Evolutionary conservation across 2,888 invertebrate species (phyloP).

Genomic region (Caenorhabditis sp.): DNA sequence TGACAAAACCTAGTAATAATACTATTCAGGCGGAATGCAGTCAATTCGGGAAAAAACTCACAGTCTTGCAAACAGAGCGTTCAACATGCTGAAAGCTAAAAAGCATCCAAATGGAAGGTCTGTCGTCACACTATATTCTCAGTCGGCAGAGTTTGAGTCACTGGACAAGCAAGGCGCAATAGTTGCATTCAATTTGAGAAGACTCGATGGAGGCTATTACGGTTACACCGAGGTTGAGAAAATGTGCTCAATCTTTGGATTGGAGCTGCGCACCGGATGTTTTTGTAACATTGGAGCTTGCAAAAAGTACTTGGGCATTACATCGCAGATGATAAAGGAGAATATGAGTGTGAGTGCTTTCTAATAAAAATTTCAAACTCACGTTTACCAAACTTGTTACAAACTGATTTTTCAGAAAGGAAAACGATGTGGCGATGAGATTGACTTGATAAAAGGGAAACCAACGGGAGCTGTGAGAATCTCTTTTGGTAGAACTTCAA

Average conservation of each 20-base stretch:
- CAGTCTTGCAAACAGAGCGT: slow-evolving; percentile 19
- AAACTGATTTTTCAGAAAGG: slow-evolving; percentile 81
- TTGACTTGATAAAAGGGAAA: slow-evolving; percentile 82
- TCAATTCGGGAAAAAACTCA: slow-evolving; percentile 58
- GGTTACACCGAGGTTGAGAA: slow-evolving; percentile 93
- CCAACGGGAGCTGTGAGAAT: slow-evolving; percentile 94
- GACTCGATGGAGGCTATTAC: slow-evolving; percentile 87
- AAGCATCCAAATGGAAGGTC: slow-evolving; percentile 56
- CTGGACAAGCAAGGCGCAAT: slow-evolving; percentile 86
- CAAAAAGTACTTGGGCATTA: slow-evolving; percentile 71
- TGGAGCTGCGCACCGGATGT: slow-evolving; percentile 92
- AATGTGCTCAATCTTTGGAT: slow-evolving; percentile 89
- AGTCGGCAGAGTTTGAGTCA: slow-evolving; percentile 2
- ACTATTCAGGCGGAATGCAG: slow-evolving; percentile 66
- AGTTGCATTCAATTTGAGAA: slow-evolving; percentile 89
- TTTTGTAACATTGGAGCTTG: slow-evolving; percentile 92
- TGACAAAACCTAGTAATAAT: not conserved
- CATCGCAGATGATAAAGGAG: slow-evolving; percentile 52
- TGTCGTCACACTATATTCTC: slow-evolving; percentile 57
- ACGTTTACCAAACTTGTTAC: slow-evolving; percentile 66
- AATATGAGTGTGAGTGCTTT: slow-evolving; percentile 48
- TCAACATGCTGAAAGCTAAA: slow-evolving; percentile 43
- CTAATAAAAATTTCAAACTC: not conserved
- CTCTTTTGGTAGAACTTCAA: slow-evolving; percentile 94
- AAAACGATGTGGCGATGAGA: slow-evolving; percentile 75